Percentiles rank a stretch among this genome's conserved stretches.
Evolutionary conservation across 1,140 invertebrate genomes (phyloP).

Genomic region (Macrocentrus cingulum): DNA sequence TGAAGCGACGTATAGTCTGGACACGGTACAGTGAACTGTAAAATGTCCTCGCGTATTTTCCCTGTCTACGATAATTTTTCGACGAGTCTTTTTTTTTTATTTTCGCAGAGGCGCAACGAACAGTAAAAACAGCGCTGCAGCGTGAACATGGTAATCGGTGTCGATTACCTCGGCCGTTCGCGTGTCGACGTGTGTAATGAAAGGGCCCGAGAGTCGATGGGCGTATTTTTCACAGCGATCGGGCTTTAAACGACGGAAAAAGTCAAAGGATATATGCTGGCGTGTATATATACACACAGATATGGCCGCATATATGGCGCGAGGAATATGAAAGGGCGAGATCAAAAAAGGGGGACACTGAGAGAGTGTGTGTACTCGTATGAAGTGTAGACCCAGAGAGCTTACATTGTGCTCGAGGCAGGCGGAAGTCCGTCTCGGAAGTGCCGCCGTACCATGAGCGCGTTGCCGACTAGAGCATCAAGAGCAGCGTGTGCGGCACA

Average conservation of each 20-base stretch:
- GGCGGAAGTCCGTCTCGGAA: slow-evolving; percentile 29
- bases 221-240: slow-evolving; percentile 11
- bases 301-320: background rate
- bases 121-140: background rate
- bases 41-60: too few relatives aligned
- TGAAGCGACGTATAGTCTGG: too few relatives aligned
- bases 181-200: slow-evolving; percentile 5
- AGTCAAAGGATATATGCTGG: background rate
- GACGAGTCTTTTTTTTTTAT: too few relatives aligned
- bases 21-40: too few relatives aligned
- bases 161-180: background rate
- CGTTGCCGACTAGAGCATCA: too few relatives aligned
- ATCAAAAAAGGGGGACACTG: background rate
- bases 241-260: background rate
- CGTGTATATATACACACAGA: background rate
- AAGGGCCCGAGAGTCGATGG: slow-evolving; percentile 6
- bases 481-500: too few relatives aligned
- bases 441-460: slow-evolving; percentile 10
- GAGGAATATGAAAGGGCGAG: background rate
- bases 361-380: slow-evolving; percentile 7
- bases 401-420: slow-evolving; percentile 22
- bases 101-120: too few relatives aligned
- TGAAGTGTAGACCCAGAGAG: slow-evolving; percentile 10
- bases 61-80: too few relatives aligned
- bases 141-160: slow-evolving; percentile 5